Base-by-base conservation (phyloP, 2,888 invertebrate genomes). In the Acleris laterana region DNA sequence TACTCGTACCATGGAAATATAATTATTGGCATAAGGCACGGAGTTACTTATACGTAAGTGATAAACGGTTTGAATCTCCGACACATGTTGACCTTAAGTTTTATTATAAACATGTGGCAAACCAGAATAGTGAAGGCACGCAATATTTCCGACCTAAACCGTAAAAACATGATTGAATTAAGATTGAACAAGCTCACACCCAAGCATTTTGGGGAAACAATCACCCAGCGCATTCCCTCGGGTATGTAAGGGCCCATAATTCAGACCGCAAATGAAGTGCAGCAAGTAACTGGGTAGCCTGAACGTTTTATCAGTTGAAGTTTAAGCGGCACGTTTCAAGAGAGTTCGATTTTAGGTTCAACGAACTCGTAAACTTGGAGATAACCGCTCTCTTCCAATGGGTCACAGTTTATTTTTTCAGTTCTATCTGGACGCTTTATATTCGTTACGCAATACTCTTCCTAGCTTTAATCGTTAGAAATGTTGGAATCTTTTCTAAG, bases 301-400 rank as follows among this genome's bases (percentile, higher is more conserved):
- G 20, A 3, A 20, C 51, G 44, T 61, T 46, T 61, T 46, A 61
- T 52, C 51, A 61, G 60, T 61, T 52, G 13, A 17, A 50, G 20
- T 25, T 50, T 28, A 22, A n/a, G 42, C 42, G 42, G 56, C 32
- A 61, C 38, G 25, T 53, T 44, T 44, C n/a, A 61, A 62, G 63
- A 28, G 52, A 62, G 46, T 66, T 66, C 61, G 57, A 44, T 44
- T 48, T 28, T 17, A 28, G 48, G 66, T 66, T 61, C 61, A 66
- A 66, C 25, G 62, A 66, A 32, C 66, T 38, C 66, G 62, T 57
- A 62, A 66, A 61, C 32, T 16, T 52, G 49, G 19, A 65, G 55
- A 56, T 50, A 42, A 11, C 19, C 9, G 17, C 25, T 6, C 46
- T 11, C 48, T 38, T 48, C 53, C 44, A 52, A 48, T 49, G 50